Conservation (phyloP, 2,797 vertebrate species). For the Podargus strigoides region DNA sequence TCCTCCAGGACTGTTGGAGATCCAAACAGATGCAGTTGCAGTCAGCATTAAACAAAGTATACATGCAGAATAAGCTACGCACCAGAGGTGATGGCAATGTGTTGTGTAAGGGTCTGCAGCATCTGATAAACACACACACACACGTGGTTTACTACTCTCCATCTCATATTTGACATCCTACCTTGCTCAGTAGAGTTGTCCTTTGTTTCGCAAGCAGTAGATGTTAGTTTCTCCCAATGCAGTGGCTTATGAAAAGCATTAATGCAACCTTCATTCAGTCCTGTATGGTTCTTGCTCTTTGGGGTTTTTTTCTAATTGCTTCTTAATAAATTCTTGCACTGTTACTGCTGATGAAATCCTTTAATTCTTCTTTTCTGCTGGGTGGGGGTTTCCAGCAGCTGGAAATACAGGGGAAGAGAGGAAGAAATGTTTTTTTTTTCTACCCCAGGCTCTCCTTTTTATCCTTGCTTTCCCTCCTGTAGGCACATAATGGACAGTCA, state of each 20-base stretch:
- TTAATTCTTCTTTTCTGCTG: neutral
- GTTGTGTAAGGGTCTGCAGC: neutral
- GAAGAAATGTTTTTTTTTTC: neutral
- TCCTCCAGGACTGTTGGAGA: fast-evolving
- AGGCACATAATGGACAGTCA: neutral
- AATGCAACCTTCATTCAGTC: neutral
- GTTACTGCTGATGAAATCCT: neutral
- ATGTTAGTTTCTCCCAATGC: neutral
- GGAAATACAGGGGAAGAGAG: neutral
- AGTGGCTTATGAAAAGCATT: neutral
- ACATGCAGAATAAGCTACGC: fast-evolving
- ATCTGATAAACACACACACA: neutral
- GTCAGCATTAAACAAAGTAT: neutral
- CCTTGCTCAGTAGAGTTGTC: neutral
- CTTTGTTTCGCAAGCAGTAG: neutral
- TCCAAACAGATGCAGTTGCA: neutral
- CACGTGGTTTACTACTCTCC: neutral
- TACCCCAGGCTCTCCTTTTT: neutral
- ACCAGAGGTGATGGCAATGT: neutral
- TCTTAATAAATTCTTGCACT: neutral
- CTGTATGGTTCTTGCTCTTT: neutral
- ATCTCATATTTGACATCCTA: neutral
- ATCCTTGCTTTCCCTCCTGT: neutral
- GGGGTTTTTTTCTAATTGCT: neutral
- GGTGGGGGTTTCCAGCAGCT: neutral